Evolutionary conservation across 2,113 vertebrate species (phyloP).

Genomic region (Blennius ocellaris): DNA sequence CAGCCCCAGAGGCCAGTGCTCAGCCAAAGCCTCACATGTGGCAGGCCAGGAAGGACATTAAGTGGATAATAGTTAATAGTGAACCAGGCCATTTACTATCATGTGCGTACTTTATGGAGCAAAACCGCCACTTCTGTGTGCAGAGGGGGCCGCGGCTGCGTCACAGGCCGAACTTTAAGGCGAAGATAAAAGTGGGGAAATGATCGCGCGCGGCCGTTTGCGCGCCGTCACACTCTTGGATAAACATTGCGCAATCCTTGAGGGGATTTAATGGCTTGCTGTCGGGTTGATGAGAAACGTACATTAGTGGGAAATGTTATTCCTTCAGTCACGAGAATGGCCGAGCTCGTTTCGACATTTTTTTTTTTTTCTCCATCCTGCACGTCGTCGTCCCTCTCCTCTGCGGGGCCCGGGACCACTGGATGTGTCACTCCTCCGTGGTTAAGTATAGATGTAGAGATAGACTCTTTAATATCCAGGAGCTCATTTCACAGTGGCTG

Average conservation of each 20-base stretch:
- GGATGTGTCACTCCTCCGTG: constrained; percentile 71
- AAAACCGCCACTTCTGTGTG: constrained; percentile 70
- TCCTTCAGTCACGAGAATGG: constrained; percentile 69
- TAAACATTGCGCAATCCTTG: constrained; percentile 80
- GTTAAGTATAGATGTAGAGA: constrained; percentile 79
- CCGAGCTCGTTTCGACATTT: constrained; percentile 57
- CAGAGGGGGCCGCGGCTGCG: constrained; percentile 52
- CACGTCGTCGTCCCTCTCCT: constrained; percentile 53
- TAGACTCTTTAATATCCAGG: constrained; percentile 83
- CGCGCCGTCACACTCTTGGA: constrained; percentile 68
- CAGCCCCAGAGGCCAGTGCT: constrained; percentile 73
- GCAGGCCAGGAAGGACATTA: constrained; percentile 80
- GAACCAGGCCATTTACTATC: constrained; percentile 86
- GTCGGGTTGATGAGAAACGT: constrained; percentile 52
- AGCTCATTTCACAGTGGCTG: constrained; percentile 76
- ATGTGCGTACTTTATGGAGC: constrained; percentile 83
- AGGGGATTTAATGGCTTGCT: constrained; percentile 65
- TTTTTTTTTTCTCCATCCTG: constrained; percentile 49
- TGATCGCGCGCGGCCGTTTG: constrained; percentile 61
- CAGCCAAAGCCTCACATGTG: constrained; percentile 76
- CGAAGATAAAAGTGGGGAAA: constrained; percentile 75
- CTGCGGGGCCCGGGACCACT: constrained; percentile 44
- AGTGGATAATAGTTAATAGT: constrained; percentile 85
- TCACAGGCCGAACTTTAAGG: constrained; percentile 77
- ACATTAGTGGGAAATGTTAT: constrained; percentile 54